Base-by-base conservation (phyloP, 2,797 vertebrate species). In the Buphagus erythrorhynchus region DNA sequence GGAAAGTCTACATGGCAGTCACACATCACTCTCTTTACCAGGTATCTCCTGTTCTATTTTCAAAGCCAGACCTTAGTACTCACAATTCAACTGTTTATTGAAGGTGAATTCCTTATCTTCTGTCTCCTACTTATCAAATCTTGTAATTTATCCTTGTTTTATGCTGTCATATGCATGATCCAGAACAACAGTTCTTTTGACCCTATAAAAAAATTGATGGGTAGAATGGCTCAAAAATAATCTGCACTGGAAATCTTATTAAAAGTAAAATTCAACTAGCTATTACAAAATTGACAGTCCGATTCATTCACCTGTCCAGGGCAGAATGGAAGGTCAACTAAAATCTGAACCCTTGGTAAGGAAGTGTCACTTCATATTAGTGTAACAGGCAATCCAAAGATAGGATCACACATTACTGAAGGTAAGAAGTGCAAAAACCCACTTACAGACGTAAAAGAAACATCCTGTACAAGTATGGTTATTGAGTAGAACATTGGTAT, bases 291-390 rank as follows among this genome's bases (percentile, higher is more conserved):
- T 73, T 96, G 95, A 80, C 88, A 88, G 49, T 72, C 66, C 0
- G 3, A 85, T 95, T 93, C 76, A 93, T 96, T 93, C 71, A 88
- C 74, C 72, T 92, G 73, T 86, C 83, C 40, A 57, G 57, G 63
- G 22, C 63, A 80, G 76, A 95, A 85, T 84, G 79, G 78, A 93
- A 95, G 88, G 94, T 96, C 91, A 90, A 31, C 42, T 92, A 83
- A 92, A 95, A 93, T 61, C 75, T 93, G 82, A 95, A 86, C 90
- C 31, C 46, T 88, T 77, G 48, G 57, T 93, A 90, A 93, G 40
- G 79, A 91, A 83, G 18, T 63, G 73, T 90, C 94, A 51, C 67
- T 96, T 94, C 38, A 9, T 86, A 85, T 97, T 95, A 95, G 49
- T 22, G 38, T 90, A 62, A 76, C 73, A 90, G 84, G 31, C 87